These are phyloP conservation scores for Stictonetta naevosa DNA, from an alignment of 2,113 vertebrate genomes.

Conservation along the genomic window DNA sequence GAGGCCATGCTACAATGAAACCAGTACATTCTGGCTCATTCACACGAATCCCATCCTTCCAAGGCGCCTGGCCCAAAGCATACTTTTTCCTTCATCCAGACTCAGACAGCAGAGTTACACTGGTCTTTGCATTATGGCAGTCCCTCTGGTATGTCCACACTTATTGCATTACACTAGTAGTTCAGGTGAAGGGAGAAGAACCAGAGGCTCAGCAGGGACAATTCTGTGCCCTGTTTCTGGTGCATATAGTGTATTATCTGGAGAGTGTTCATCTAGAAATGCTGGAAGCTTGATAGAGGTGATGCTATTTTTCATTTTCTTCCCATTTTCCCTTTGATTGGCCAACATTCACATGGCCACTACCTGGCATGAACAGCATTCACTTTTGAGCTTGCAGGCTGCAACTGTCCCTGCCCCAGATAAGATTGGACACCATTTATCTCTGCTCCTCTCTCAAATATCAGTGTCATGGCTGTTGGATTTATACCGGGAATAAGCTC, in stretches of 20 bases:
- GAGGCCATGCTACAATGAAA: not conserved
- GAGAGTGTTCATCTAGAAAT: not conserved
- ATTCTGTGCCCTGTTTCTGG: not conserved
- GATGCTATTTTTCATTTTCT: not conserved
- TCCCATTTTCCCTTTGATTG: not conserved
- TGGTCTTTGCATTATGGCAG: not conserved
- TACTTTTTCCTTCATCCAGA: not conserved
- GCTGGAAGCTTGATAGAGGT: not conserved
- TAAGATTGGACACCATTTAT: not conserved
- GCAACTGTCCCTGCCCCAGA: not conserved
- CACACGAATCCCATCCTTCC: accelerated
- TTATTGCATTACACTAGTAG: not conserved
- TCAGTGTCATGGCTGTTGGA: not conserved
- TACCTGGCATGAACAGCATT: not conserved
- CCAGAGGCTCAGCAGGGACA: not conserved
- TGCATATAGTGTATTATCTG: not conserved
- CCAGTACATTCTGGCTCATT: accelerated
- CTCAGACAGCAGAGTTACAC: not conserved
- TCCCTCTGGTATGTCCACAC: not conserved
- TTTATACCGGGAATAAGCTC: not conserved
- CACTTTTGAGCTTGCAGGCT: not conserved
- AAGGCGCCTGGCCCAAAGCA: not conserved
- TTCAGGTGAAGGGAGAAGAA: not conserved
- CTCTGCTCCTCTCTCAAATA: not conserved
- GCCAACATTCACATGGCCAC: not conserved